Evolutionary conservation across 2,888 invertebrate species (phyloP), one percentile per base, ranked within the genome.

Genomic region (Iphiclides podalirius): DNA sequence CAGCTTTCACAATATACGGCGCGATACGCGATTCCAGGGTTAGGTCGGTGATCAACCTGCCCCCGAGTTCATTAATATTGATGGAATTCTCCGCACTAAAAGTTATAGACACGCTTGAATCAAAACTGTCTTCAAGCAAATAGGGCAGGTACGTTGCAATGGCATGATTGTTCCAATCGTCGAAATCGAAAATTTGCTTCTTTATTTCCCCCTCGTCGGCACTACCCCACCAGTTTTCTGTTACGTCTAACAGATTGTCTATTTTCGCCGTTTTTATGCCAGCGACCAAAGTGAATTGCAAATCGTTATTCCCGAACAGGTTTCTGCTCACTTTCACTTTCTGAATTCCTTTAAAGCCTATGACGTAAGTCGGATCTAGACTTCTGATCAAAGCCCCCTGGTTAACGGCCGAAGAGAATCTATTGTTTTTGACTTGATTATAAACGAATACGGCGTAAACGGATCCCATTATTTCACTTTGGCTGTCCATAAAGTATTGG

Each of bases 81-180:
- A 93, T 67, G 0, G 79, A 70, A n/a, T 79, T 75, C 33, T 90
- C 82, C 47, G 90, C 86, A 47, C 90, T 91, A 71, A 92, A 92
- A 0, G 93, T 90, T 1, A 93, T 90, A 0, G 96, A 96, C 17
- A 94, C 89, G 60, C 95, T 95, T 0, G 94, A 91, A 56, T 94
- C 94, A 63, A 95, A 92, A 40, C 91, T 90, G 58, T 96, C 93
- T 69, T 93, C 93, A 0, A 94, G 91, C 49, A 98, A 90, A 75
- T 93, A 99, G 0, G 99, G 99, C 46, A 94, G 91, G 76, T 94
- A 99, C 9, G 94, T 91, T 0, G 98, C 98, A 43, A 98, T 92
- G 0, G 98, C 98, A 75, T 97, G 98, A 77, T 97, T 96, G 75
- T 99, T 99, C 99, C 99, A 99, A 74, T 99, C 98, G 74, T 99